Conservation (phyloP, 2,113 vertebrate genomes). For the Leuciscus idus region DNA sequence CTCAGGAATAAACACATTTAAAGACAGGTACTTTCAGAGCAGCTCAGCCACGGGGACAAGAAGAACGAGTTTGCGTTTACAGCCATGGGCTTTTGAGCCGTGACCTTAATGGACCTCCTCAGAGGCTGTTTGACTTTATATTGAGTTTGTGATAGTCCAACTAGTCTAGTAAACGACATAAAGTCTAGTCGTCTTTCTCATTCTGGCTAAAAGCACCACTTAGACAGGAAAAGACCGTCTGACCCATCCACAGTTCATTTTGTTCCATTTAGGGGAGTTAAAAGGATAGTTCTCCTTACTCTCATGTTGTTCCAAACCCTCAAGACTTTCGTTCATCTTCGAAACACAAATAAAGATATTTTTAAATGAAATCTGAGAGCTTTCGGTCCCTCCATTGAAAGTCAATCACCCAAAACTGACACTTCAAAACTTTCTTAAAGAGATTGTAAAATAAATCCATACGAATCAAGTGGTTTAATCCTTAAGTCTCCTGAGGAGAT, state of each 20-base stretch:
- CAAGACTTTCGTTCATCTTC: too few relatives aligned
- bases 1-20: conserved; percentile 46
- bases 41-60: conserved; percentile 26
- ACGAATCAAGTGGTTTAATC: too few relatives aligned
- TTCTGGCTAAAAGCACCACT: background rate
- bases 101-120: conserved; percentile 45
- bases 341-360: too few relatives aligned
- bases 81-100: conserved; percentile 29
- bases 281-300: too few relatives aligned
- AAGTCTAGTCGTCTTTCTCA: background rate
- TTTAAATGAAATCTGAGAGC: too few relatives aligned
- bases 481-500: too few relatives aligned
- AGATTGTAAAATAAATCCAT: too few relatives aligned
- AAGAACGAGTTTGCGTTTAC: conserved; percentile 45
- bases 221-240: background rate
- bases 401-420: too few relatives aligned
- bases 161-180: background rate
- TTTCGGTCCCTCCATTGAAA: too few relatives aligned
- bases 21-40: conserved; percentile 47
- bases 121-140: conserved; percentile 48
- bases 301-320: too few relatives aligned
- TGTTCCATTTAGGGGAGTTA: too few relatives aligned
- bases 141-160: conserved; percentile 42
- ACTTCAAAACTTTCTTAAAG: too few relatives aligned
- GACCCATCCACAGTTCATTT: background rate